Evolutionary conservation across 1,140 invertebrate species (phyloP), one percentile per base, ranked within the genome.

Genomic region (Lerema accius): DNA sequence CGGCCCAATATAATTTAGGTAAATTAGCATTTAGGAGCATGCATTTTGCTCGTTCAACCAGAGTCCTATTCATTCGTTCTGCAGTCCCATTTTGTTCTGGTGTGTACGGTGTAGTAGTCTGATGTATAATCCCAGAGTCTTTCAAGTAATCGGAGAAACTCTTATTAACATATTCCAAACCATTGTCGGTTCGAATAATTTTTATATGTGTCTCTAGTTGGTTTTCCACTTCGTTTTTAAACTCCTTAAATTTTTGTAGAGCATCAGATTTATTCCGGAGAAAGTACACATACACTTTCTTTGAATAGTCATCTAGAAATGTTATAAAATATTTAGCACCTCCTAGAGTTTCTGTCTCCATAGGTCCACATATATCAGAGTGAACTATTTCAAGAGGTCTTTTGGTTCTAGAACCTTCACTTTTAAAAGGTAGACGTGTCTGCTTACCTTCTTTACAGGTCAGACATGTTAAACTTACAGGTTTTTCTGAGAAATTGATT

Each of bases 301-400:
- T 73, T 4, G 77, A 76, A 43, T 55, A 84, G 23, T 92, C 88
- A 71, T 92, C 88, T 2, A 86, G 78, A 40, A 92, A 84, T 0
- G 89, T 82, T 1, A 89, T 9, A 17, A 89, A 82, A 65, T 90
- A 92, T 48, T 51, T 66, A 3, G 73, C 70, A 6, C 71, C 73
- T 6, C 84, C 82, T 5, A 80, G 48, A 15, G 80, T 81, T 15
- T 50, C 32, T 4, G 71, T 65, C 17, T 81, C 71, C 82, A 92
- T 86, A 4, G 85, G 87, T 9, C 91, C 90, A 63, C 79, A 86
- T 4, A 92, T 48, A 65, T 92, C 89, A 0, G 80, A 77, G 58
- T 91, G 87, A 0, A 76, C 43, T 3, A 73, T n/a, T 13, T 76
- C 45, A 19, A 76, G 48, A 0, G 51, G 2, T 2, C 37, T 32